Evolutionary conservation across 2,113 vertebrate species (phyloP).

Genomic region (Lates calcarifer): DNA sequence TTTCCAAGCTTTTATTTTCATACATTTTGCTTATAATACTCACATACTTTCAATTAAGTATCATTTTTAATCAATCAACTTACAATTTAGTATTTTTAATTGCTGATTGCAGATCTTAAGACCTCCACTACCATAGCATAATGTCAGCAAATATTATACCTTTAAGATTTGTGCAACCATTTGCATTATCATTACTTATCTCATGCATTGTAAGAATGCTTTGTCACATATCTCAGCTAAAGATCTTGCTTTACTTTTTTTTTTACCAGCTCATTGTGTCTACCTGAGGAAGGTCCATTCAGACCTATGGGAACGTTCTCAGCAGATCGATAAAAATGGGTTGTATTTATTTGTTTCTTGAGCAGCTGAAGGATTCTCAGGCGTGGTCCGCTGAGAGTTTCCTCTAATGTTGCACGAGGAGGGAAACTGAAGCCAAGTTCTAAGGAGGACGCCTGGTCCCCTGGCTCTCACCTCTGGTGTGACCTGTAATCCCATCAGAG

Average conservation of each 20-base stretch:
- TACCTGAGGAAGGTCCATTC: slow-evolving; percentile 25
- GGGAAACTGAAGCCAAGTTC: slow-evolving; percentile 72
- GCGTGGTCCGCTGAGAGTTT: slow-evolving; percentile 57
- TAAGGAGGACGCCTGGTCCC: slow-evolving; percentile 64
- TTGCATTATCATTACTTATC: no score
- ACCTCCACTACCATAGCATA: neutral
- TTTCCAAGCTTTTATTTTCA: no score
- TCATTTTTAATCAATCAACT: no score
- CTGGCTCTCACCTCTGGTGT: slow-evolving; percentile 78
- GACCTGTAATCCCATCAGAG: slow-evolving; percentile 81
- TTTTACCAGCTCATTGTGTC: slow-evolving; percentile 4
- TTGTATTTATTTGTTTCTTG: slow-evolving; percentile 71
- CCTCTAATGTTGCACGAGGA: slow-evolving; percentile 62
- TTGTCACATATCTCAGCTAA: no score
- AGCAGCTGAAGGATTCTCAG: slow-evolving; percentile 51
- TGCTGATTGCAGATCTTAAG: no score
- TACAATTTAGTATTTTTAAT: no score
- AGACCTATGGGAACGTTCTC: slow-evolving; percentile 50
- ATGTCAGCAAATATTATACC: neutral
- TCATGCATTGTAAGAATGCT: no score
- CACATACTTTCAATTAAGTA: no score
- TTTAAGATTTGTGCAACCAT: no score
- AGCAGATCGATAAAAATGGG: slow-evolving; percentile 53
- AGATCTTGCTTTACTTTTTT: no score
- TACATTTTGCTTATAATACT: no score